A percentile compares a stretch with the other conserved stretches of the same genome.
Conservation (phyloP, 1,140 invertebrate genomes). For the Scaptomyza hsui region DNA sequence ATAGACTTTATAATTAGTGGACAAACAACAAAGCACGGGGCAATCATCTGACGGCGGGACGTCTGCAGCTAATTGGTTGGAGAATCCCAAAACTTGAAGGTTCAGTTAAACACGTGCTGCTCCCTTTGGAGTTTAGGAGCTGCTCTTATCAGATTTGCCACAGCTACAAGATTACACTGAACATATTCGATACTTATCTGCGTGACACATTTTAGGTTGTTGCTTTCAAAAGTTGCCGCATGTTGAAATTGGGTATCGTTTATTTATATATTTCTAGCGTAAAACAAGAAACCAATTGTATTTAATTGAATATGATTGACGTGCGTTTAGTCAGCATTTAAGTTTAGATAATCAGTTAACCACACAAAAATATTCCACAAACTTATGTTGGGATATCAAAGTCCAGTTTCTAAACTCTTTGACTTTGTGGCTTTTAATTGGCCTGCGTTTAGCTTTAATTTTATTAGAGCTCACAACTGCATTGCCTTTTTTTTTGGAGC, state of each 20-base stretch:
- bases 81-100: not conserved
- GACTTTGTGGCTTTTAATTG: constrained; percentile 10
- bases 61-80: constrained; percentile 65
- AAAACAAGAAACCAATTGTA: constrained; percentile 60
- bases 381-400: not conserved
- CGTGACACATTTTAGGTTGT: constrained; percentile 1
- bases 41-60: constrained; percentile 33
- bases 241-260: constrained; percentile 28
- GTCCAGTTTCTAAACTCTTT: too few relatives aligned
- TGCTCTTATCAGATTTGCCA: constrained; percentile 15
- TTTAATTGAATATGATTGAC: constrained; percentile 74
- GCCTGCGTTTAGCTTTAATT: constrained; percentile 50
- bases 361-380: not conserved
- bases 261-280: constrained; percentile 67
- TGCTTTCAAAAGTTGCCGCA: constrained; percentile 25
- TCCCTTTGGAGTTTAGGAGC: not conserved
- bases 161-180: constrained; percentile 1
- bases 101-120: constrained; percentile 7
- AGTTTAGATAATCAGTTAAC: not conserved
- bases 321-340: constrained; percentile 17
- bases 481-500: constrained; percentile 49
- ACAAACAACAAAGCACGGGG: constrained; percentile 55
- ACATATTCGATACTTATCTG: constrained; percentile 12
- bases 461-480: constrained; percentile 44
- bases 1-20: constrained; percentile 75